Evolutionary conservation across 2,113 vertebrate species (phyloP), one percentile per base, ranked within the genome.

Genomic region (Crotalus horridus): DNA sequence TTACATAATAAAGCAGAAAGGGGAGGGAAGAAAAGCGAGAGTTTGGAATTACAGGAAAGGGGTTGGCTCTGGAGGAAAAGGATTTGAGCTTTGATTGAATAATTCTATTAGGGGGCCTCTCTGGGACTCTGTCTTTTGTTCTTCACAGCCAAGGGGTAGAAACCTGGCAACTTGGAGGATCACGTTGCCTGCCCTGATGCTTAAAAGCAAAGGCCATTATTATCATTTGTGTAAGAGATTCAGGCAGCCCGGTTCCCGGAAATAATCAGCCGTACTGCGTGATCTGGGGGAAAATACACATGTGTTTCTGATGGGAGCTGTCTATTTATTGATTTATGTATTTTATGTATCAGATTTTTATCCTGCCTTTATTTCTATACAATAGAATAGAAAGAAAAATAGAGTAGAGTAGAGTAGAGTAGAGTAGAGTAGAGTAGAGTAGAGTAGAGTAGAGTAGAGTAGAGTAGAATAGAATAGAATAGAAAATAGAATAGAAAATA

Each of bases 81-180:
- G 96, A 96, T 97, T 94, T 96, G 94, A 97, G 96, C 97, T 98
- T 97, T 97, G 96, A 94, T 96, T 96, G 95, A 97, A 96, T 98
- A 98, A 99, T 99, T 98, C 96, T 97, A 98, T 99, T 98, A 96
- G 97, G 93, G 93, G 93, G 64, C 97, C 97, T 96, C 96, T 97
- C 94, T 97, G 96, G 95, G 94, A 93, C 91, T 33, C 93, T 94
- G 95, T 92, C 51, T 88, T 88, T 94, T 93, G 96, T 94, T 94
- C 29, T 94, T 95, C 94, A 96, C 96, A 96, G 96, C 97, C 96
- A 95, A 95, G 92, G 91, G 97, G 96, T 3, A 94, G 96, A 96
- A 96, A 96, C 91, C 94, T 94, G 13, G 95, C 96, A 97, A 94
- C 96, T 97, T 96, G n/a, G 0, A 33, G 26, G 85, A 95, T 97